Percentiles rank a stretch among this genome's conserved stretches.
Conservation (phyloP, 2,888 invertebrate genomes). For the Hydrotaea diabolus region DNA sequence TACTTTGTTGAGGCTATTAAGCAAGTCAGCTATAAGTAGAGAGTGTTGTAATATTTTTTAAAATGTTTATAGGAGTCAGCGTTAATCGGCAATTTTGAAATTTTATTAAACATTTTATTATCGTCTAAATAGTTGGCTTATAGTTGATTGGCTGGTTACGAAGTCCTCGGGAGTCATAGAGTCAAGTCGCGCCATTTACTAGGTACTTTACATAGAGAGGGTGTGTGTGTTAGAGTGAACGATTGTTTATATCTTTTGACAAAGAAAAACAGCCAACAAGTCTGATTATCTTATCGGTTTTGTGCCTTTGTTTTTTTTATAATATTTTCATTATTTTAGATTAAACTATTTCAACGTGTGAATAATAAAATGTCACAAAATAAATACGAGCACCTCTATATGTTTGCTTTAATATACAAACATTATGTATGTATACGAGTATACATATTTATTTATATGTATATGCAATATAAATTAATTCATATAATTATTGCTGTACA, state of each 20-base stretch:
- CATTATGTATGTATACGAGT: too few species aligned
- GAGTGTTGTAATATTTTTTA: not conserved
- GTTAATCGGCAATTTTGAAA: not conserved
- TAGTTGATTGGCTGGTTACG: not conserved
- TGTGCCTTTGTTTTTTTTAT: constrained; percentile 6
- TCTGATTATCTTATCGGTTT: constrained; percentile 38
- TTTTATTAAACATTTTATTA: constrained; percentile 6
- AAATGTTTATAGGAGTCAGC: not conserved
- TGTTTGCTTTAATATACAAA: not conserved
- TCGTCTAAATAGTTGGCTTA: not conserved
- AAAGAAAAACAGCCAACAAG: not conserved
- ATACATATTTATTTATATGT: not conserved
- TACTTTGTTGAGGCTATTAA: not conserved
- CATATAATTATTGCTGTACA: constrained; percentile 6
- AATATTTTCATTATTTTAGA: constrained; percentile 35
- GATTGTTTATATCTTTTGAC: too few species aligned
- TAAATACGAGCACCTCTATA: not conserved
- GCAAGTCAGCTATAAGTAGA: not conserved
- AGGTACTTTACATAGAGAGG: not conserved
- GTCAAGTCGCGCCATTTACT: not conserved
- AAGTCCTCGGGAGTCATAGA: not conserved
- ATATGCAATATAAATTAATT: constrained; percentile 12
- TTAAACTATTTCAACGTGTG: constrained; percentile 37
- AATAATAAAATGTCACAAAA: not conserved
- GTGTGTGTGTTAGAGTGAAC: too few species aligned